These are phyloP conservation scores for Iselma pallidipennis DNA, from an alignment of 2,888 invertebrate species.

Conservation along the genomic window DNA sequence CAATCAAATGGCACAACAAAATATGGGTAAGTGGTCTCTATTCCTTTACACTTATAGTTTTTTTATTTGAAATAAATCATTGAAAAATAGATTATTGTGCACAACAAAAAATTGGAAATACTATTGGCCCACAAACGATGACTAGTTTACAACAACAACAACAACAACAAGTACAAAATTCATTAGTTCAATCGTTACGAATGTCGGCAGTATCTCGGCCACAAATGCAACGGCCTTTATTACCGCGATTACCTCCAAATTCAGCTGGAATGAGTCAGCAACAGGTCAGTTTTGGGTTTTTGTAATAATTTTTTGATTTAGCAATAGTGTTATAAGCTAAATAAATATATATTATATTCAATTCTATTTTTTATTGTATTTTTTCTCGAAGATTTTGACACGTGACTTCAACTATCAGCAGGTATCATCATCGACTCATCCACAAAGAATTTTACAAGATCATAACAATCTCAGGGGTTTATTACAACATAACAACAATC, in stretches of 20 bases:
- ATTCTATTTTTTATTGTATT: not conserved
- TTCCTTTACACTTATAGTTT: not conserved
- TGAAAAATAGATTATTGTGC: not conserved
- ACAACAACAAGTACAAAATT: conserved; percentile 31
- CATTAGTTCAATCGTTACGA: conserved; percentile 49
- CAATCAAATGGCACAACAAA: not conserved
- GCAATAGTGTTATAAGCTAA: too few relatives aligned
- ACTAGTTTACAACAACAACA: conserved; percentile 27
- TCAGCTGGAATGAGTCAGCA: conserved; percentile 40
- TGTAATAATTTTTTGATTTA: not conserved
- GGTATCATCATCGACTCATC: conserved; percentile 65
- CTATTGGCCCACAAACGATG: not conserved
- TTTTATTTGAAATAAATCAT: not conserved
- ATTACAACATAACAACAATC: conserved; percentile 49
- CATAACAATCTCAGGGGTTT: conserved; percentile 53
- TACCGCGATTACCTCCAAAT: conserved; percentile 34
- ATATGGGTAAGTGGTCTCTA: not conserved
- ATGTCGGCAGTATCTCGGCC: conserved; percentile 34
- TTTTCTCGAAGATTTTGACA: not conserved
- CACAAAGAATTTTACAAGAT: conserved; percentile 58
- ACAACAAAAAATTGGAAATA: not conserved
- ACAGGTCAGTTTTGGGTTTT: conserved; percentile 13
- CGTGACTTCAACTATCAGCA: conserved; percentile 33
- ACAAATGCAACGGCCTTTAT: conserved; percentile 35
- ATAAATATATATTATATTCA: not conserved